Conservation (phyloP, 2,888 invertebrate genomes). For the Bimastos eiseni region DNA sequence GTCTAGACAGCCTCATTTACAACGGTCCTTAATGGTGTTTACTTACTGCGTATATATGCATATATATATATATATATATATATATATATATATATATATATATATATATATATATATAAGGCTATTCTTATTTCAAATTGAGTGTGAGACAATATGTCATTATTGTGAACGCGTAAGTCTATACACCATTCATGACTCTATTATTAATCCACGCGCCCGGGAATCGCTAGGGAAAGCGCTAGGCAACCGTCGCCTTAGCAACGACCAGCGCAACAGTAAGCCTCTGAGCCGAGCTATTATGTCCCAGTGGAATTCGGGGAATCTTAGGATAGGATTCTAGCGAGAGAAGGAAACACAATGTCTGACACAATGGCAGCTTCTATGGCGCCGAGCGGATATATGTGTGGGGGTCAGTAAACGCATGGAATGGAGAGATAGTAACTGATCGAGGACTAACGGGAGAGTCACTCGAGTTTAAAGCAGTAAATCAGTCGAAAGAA, state of each 20-base stretch:
- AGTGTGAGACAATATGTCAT: not conserved
- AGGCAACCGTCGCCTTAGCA: slow-evolving; percentile 2
- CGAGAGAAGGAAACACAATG: not conserved
- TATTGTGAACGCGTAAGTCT: not conserved
- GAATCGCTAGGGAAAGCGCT: not conserved
- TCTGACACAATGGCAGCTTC: not conserved
- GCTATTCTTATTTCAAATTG: not conserved
- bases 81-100: too few relatives aligned
- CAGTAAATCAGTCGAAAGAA: not conserved
- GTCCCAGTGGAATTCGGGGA: not conserved
- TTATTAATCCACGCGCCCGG: not conserved
- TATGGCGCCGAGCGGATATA: not conserved
- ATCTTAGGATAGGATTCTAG: not conserved
- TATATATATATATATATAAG: too few relatives aligned
- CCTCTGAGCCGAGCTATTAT: not conserved
- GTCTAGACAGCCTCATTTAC: too few relatives aligned
- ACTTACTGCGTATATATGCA: too few relatives aligned
- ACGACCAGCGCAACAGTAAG: not conserved
- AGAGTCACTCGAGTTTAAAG: not conserved
- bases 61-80: too few relatives aligned
- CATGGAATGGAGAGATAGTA: not conserved
- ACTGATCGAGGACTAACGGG: not conserved
- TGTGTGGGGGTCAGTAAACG: not conserved
- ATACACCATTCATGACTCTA: not conserved
- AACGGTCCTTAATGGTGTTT: too few relatives aligned